phyloP scores from a whole-genome alignment of 2,888 invertebrate species.

The Dryobota labecula region DNA sequence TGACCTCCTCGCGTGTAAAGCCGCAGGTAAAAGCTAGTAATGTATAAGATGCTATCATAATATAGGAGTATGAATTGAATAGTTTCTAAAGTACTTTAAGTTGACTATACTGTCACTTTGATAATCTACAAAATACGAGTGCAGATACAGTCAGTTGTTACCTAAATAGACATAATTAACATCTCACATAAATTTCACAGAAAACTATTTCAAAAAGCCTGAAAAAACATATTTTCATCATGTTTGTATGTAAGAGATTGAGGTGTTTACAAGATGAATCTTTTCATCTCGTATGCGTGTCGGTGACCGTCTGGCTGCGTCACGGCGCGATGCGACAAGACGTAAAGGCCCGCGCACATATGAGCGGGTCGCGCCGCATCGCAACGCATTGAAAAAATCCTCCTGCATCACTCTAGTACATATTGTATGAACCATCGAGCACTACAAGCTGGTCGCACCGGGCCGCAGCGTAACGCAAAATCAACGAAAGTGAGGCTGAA shows the following conservation, averaged over 20 bases:
- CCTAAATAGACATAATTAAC: neutral
- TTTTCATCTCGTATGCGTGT: slow-evolving; percentile 67
- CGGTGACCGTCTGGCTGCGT: slow-evolving; percentile 62
- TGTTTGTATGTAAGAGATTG: slow-evolving; percentile 18
- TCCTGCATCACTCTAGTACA: too few relatives aligned
- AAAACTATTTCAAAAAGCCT: neutral
- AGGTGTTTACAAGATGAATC: slow-evolving; percentile 49
- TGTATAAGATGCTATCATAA: neutral
- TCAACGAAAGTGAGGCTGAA: too few relatives aligned
- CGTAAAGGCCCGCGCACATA: too few relatives aligned
- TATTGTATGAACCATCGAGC: too few relatives aligned
- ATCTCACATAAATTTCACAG: neutral
- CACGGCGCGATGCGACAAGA: neutral
- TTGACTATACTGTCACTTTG: neutral
- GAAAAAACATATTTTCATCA: slow-evolving; percentile 17
- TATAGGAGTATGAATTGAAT: neutral
- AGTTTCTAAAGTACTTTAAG: neutral
- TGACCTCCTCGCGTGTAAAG: neutral
- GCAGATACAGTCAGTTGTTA: neutral
- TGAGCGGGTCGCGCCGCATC: too few relatives aligned
- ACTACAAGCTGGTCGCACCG: too few relatives aligned
- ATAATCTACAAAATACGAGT: too few relatives aligned
- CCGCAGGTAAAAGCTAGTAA: neutral
- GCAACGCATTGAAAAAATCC: too few relatives aligned
- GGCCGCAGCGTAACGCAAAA: too few relatives aligned